Percentiles rank a stretch among this genome's conserved stretches.
phyloP scores from a whole-genome alignment of 2,888 invertebrate genomes.

The Eupeodes latifasciatus region DNA sequence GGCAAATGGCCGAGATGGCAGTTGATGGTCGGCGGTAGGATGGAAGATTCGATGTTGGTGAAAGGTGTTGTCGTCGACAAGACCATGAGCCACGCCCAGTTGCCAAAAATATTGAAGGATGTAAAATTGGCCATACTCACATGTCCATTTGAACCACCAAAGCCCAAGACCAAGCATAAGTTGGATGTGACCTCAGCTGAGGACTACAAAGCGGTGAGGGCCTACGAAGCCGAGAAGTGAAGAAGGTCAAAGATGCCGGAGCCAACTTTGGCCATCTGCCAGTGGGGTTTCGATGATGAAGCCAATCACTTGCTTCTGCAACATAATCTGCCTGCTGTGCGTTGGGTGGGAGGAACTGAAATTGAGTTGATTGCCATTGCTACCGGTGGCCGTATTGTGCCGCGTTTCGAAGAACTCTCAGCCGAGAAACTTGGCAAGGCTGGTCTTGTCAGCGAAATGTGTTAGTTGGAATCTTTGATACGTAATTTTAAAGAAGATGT shows the following conservation, averaged over 20 bases:
- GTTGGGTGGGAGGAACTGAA: slow-evolving; percentile 99
- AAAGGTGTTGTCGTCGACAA: slow-evolving; percentile 99
- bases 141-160: slow-evolving; percentile 99
- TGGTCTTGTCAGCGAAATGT: slow-evolving; percentile 95
- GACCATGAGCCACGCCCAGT: slow-evolving; percentile 99
- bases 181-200: slow-evolving; percentile 98
- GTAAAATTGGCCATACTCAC: slow-evolving; percentile 98
- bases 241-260: slow-evolving; percentile 92
- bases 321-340: slow-evolving; percentile 95
- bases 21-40: slow-evolving; percentile 97
- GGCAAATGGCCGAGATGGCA: slow-evolving; percentile 99
- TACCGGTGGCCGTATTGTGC: slow-evolving; percentile 99
- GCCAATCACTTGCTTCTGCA: slow-evolving; percentile 98
- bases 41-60: slow-evolving; percentile 98
- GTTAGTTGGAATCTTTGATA: slow-evolving; percentile 82
- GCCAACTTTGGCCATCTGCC: slow-evolving; percentile 99
- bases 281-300: slow-evolving; percentile 99
- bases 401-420: slow-evolving; percentile 97
- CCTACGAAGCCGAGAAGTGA: slow-evolving; percentile 97
- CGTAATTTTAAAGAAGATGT: not conserved
- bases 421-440: slow-evolving; percentile 96
- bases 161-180: slow-evolving; percentile 99
- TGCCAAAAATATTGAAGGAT: slow-evolving; percentile 95
- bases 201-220: slow-evolving; percentile 95
- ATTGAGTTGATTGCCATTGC: slow-evolving; percentile 99